Evolutionary conservation across 2,797 vertebrate genomes (phyloP).

Genomic region (Amblyraja radiata): DNA sequence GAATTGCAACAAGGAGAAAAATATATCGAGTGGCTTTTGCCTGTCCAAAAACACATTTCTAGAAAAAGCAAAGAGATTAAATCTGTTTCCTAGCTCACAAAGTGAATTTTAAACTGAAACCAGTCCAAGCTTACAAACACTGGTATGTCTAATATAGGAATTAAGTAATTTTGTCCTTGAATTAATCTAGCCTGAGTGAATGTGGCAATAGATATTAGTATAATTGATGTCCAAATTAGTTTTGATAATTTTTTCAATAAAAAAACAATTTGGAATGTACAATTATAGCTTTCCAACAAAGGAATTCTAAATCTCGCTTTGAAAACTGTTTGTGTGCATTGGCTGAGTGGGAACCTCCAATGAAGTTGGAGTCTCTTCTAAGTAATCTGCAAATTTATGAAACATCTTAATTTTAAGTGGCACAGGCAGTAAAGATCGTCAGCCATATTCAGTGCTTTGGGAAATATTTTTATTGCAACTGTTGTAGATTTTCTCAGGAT

Average conservation of each 20-base stretch:
- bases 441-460: not conserved
- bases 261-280: not conserved
- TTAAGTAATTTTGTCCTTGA: not conserved
- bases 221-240: not conserved
- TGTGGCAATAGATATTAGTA: not conserved
- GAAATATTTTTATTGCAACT: not conserved
- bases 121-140: not conserved
- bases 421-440: not conserved
- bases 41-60: not conserved
- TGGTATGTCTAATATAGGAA: not conserved
- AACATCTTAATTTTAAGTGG: not conserved
- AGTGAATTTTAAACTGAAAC: not conserved
- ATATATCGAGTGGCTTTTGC: not conserved
- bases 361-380: not conserved
- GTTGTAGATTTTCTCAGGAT: not conserved
- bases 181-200: not conserved
- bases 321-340: not conserved
- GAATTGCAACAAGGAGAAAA: not conserved
- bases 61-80: not conserved
- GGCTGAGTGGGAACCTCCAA: not conserved
- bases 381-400: not conserved
- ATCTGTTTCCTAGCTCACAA: not conserved
- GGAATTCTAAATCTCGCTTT: not conserved
- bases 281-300: not conserved
- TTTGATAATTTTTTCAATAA: not conserved